phyloP scores from a whole-genome alignment of 2,797 vertebrate species.

The Eurystomus glaucurus region DNA sequence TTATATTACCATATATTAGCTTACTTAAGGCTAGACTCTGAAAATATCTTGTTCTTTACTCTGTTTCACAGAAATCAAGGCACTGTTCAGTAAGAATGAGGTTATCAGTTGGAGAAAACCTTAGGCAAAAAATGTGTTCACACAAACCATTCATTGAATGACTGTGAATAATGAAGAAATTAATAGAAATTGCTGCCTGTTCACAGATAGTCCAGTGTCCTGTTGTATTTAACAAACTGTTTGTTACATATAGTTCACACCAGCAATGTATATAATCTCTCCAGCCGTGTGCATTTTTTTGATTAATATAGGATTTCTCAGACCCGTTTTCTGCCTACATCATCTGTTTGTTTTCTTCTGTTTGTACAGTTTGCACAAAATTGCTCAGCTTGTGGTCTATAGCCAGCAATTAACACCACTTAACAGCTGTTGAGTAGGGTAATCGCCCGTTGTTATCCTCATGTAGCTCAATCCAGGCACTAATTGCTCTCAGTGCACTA shows the following conservation, averaged over 20 bases:
- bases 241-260: constrained; percentile 16
- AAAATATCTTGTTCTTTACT: not conserved
- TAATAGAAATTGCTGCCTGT: constrained; percentile 25
- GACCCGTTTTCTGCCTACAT: constrained; percentile 43
- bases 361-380: constrained; percentile 74
- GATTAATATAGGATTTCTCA: constrained; percentile 18
- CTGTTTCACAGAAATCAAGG: not conserved
- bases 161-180: constrained; percentile 38
- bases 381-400: constrained; percentile 73
- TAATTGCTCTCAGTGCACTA: constrained; percentile 77
- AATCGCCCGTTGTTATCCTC: constrained; percentile 79
- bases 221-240: constrained; percentile 12
- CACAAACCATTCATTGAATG: constrained; percentile 45
- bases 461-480: constrained; percentile 76
- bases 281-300: constrained; percentile 5
- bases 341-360: constrained; percentile 68
- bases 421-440: constrained; percentile 81
- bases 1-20: not conserved
- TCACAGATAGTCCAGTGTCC: not conserved
- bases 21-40: not conserved
- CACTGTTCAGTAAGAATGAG: not conserved
- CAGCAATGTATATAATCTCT: not conserved
- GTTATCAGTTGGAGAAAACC: not conserved
- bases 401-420: constrained; percentile 82
- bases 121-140: not conserved